A percentile compares a stretch with the other conserved stretches of the same genome.
Evolutionary conservation across 2,113 vertebrate species (phyloP).

Genomic region (Aphyosemion australe): DNA sequence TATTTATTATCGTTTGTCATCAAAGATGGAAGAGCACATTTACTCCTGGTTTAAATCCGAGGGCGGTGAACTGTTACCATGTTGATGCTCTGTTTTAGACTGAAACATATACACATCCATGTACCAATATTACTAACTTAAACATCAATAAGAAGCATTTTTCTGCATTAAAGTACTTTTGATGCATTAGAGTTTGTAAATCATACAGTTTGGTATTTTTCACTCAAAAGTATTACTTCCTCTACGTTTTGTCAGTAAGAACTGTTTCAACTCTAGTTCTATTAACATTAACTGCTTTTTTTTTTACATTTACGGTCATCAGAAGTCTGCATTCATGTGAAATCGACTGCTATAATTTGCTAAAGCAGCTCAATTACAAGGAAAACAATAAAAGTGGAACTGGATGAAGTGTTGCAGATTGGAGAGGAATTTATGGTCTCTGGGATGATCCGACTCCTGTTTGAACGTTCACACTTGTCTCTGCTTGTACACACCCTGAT

Average conservation of each 20-base stretch:
- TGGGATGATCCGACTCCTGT: neutral
- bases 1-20: slow-evolving; percentile 42
- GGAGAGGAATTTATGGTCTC: slow-evolving; percentile 31
- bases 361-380: slow-evolving; percentile 11
- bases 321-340: slow-evolving; percentile 12
- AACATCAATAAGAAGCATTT: slow-evolving; percentile 3
- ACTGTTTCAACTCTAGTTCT: neutral
- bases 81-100: slow-evolving; percentile 9
- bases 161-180: neutral
- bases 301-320: slow-evolving; percentile 39
- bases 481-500: slow-evolving; percentile 60
- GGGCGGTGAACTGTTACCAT: neutral
- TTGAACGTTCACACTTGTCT: slow-evolving; percentile 53
- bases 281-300: neutral
- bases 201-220: slow-evolving; percentile 6
- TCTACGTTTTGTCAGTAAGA: neutral
- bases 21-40: slow-evolving; percentile 14
- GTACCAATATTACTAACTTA: slow-evolving; percentile 9
- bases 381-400: neutral
- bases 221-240: neutral
- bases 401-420: slow-evolving; percentile 39
- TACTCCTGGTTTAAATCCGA: slow-evolving; percentile 8
- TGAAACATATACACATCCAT: slow-evolving; percentile 1
- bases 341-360: slow-evolving; percentile 1
- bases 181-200: slow-evolving; percentile 8